These are phyloP conservation scores for Conger conger DNA, from an alignment of 2,113 vertebrate species.

Conservation along the genomic window DNA sequence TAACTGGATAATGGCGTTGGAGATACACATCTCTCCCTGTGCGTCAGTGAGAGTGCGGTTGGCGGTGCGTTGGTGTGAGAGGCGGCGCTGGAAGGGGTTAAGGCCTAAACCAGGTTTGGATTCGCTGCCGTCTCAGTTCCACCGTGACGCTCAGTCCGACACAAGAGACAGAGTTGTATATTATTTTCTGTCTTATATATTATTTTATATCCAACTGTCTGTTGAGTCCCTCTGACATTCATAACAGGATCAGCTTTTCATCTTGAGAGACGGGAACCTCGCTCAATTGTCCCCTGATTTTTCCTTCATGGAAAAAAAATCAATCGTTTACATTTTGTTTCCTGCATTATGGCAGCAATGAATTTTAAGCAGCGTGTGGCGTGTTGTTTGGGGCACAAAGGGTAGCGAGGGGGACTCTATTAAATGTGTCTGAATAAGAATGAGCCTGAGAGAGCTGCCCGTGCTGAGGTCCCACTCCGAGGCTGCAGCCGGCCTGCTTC, in stretches of 20 bases:
- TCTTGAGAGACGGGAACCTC: not conserved
- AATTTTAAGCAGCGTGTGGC: constrained; percentile 33
- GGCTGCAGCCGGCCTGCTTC: constrained; percentile 10
- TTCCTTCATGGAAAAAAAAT: constrained; percentile 17
- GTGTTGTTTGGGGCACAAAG: constrained; percentile 34
- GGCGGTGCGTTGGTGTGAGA: not conserved
- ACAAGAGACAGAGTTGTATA: constrained; percentile 22
- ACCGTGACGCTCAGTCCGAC: constrained; percentile 44
- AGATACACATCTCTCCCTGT: not conserved
- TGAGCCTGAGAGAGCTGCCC: not conserved
- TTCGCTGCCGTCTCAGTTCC: constrained; percentile 25
- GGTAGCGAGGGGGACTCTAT: not conserved
- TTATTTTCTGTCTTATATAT: constrained; percentile 23
- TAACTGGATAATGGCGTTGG: constrained; percentile 6
- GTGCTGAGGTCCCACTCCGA: not conserved
- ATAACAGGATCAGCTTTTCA: constrained; percentile 30
- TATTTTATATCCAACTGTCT: constrained; percentile 27
- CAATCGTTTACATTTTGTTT: constrained; percentile 20
- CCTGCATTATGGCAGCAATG: constrained; percentile 20
- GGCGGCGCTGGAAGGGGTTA: constrained; percentile 19
- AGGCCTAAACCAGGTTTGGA: constrained; percentile 38
- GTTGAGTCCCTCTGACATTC: constrained; percentile 24
- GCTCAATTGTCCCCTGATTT: constrained; percentile 5
- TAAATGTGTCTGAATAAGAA: constrained; percentile 23
- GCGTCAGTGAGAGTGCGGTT: constrained; percentile 9